These are phyloP conservation scores for Cephalopholis sonnerati DNA, from an alignment of 2,113 vertebrate species.

Conservation along the genomic window DNA sequence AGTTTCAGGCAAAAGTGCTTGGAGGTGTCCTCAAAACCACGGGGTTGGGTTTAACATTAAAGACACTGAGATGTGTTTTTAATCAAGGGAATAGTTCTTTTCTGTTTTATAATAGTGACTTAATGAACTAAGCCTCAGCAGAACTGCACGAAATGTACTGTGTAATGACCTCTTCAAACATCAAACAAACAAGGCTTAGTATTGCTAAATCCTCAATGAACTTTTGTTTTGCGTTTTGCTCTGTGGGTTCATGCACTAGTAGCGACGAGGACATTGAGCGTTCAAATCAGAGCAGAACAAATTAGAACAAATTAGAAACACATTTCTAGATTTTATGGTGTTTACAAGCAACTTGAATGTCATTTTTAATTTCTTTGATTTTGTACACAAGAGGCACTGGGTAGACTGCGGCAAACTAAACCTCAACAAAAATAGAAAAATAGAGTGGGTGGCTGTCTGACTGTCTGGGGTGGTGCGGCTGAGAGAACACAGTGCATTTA, in stretches of 20 bases:
- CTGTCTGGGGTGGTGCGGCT: background rate
- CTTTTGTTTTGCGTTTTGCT: constrained; percentile 8
- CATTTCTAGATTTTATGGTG: background rate
- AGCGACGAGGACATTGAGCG: background rate
- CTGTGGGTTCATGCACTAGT: background rate
- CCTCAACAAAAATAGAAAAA: background rate
- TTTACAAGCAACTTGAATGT: background rate
- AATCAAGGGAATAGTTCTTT: background rate
- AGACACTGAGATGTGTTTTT: background rate
- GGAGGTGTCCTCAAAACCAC: too few species aligned
- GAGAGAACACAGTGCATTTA: background rate
- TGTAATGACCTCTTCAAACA: background rate
- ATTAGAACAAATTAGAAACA: constrained; percentile 15
- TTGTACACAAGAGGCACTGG: background rate
- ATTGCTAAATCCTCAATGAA: background rate
- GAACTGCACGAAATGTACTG: background rate
- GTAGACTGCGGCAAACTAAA: background rate
- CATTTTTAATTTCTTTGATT: background rate
- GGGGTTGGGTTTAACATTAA: too few species aligned
- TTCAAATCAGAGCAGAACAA: constrained; percentile 13
- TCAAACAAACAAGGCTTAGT: background rate
- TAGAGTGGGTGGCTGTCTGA: background rate
- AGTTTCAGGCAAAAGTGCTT: too few species aligned
- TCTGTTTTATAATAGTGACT: background rate
- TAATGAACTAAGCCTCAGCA: background rate